These are phyloP conservation scores for Sturnira hondurensis DNA, from an alignment of 2,113 vertebrate genomes.

Conservation along the genomic window DNA sequence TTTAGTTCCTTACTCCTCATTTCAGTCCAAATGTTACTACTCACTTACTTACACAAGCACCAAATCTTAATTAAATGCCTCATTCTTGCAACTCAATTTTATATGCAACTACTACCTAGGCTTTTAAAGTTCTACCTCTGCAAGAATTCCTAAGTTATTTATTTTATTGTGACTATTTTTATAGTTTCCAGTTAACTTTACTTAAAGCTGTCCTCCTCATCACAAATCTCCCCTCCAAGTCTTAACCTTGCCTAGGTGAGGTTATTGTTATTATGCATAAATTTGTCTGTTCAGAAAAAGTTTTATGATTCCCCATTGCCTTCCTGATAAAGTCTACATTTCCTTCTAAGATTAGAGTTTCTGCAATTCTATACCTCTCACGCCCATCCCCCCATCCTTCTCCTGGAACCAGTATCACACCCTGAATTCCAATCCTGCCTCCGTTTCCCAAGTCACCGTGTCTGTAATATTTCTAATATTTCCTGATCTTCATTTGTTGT, in stretches of 20 bases:
- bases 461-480: not conserved
- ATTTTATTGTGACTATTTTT: not conserved
- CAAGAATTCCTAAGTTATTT: not conserved
- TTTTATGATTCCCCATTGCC: not conserved
- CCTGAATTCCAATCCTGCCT: not conserved
- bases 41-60: not conserved
- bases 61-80: not conserved
- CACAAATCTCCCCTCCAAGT: not conserved
- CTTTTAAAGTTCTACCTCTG: not conserved
- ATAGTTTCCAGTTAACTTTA: not conserved
- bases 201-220: not conserved
- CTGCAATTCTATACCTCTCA: not conserved
- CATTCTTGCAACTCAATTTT: not conserved
- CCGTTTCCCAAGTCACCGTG: not conserved
- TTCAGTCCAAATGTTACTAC: not conserved
- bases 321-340: not conserved
- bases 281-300: not conserved
- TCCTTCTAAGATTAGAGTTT: not conserved
- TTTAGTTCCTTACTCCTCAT: not conserved
- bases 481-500: not conserved
- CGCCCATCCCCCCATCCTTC: not conserved
- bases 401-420: not conserved
- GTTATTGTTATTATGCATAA: not conserved
- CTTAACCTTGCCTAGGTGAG: not conserved
- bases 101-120: not conserved